Evolutionary conservation across 1,140 invertebrate species (phyloP).

Genomic region (Drosophila ohnishii): DNA sequence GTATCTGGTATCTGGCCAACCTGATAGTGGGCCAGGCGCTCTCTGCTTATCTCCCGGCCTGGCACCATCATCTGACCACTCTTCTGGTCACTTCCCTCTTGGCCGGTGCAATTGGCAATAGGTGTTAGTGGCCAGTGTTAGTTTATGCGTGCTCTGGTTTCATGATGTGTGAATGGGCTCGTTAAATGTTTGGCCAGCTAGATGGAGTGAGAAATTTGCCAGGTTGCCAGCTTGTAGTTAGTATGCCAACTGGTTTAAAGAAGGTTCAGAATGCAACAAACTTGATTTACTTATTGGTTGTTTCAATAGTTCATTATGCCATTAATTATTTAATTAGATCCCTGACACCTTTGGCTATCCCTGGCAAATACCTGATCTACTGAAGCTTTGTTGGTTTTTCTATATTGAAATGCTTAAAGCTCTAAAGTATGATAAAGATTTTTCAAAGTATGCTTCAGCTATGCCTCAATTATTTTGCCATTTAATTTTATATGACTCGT

Average conservation of each 20-base stretch:
- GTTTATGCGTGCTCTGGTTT: slow-evolving; percentile 63
- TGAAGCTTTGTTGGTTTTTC: not conserved
- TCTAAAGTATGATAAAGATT: not conserved
- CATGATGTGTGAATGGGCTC: slow-evolving; percentile 49
- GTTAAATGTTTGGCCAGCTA: slow-evolving; percentile 44
- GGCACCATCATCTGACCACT: slow-evolving; percentile 56
- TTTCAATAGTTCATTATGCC: slow-evolving; percentile 1
- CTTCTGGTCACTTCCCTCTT: slow-evolving; percentile 41
- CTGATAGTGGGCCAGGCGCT: slow-evolving; percentile 42
- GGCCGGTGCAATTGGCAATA: slow-evolving; percentile 34
- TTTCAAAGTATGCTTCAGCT: not conserved
- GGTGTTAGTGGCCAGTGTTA: slow-evolving; percentile 28
- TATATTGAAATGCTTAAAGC: too few relatives aligned
- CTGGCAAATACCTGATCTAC: not conserved
- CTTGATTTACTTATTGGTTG: slow-evolving; percentile 15
- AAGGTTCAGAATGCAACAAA: slow-evolving; percentile 11
- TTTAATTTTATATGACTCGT: slow-evolving; percentile 5
- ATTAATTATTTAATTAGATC: not conserved
- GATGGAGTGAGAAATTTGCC: slow-evolving; percentile 34
- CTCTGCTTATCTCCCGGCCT: slow-evolving; percentile 41
- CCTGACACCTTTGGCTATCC: not conserved
- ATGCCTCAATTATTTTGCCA: not conserved
- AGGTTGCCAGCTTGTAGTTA: slow-evolving; percentile 17
- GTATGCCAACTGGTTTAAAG: slow-evolving; percentile 16
- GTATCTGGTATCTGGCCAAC: slow-evolving; percentile 34